Evolutionary conservation across 2,797 vertebrate genomes (phyloP), one percentile per base, ranked within the genome.

Genomic region (Notolepis coatsorum): DNA sequence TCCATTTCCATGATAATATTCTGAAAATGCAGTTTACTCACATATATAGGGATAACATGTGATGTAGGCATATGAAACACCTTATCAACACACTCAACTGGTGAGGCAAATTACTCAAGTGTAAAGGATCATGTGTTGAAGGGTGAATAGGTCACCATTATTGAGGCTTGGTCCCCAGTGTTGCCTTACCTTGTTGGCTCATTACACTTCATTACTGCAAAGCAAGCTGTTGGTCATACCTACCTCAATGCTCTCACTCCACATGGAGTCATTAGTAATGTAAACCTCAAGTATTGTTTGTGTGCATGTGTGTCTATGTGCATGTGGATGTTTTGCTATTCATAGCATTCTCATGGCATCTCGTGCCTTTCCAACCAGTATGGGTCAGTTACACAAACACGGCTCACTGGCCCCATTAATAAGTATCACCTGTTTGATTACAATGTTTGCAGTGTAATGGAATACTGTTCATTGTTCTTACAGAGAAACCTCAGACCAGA

Each of bases 401-500:
- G 10, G 43, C 23, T 46, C 3, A 9, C 12, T 3, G 12, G 43
- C 25, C 7, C 21, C 43, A 21, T 13, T 8, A 20, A 23, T 2
- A 8, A 9, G 23, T 13, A 31, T 23, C 46, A 10, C 3, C 43
- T 25, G 10, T 52, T 12, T 23, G 1, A 1, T 4, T 17, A 20
- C 1, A 13, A 33, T 10, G 5, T 15, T 20, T 1, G 37, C 20
- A 25, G 35, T 2, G 12, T 46, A 46, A 10, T 17, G 20, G 23
- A 12, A 46, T 10, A 10, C 48, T 46, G 1, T 48, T 31, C 61
- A n/a, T 39, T 2, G 35, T 43, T 75, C 52, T n/a, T 75, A 31
- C 91, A 96, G 95, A 78, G 64, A 93, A 93, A 71, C 63, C 17
- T 57, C 48, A 71, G 51, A 54, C 27, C 27, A 42, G 17, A 6